Conservation (phyloP, 2,797 vertebrate species). For the Furcifer pardalis region DNA sequence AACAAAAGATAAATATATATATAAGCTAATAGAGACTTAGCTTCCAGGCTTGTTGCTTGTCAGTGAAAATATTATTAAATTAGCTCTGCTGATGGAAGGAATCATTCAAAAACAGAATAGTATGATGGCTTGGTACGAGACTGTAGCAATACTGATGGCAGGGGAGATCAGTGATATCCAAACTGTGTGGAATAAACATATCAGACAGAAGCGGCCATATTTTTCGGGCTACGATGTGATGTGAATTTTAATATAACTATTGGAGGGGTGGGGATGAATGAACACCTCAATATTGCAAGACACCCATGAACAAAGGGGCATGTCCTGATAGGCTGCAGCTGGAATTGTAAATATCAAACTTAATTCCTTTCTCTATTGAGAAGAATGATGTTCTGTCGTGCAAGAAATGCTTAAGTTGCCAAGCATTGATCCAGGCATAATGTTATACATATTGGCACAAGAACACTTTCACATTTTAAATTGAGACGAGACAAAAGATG, state of each 20-base stretch:
- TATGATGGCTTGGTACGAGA: conserved; percentile 67
- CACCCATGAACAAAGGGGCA: conserved; percentile 30
- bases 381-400: conserved; percentile 37
- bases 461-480: conserved; percentile 36
- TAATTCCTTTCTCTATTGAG: conserved; percentile 45
- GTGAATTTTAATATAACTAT: conserved; percentile 70
- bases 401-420: conserved; percentile 19
- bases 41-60: conserved; percentile 56
- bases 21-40: conserved; percentile 71
- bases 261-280: conserved; percentile 41
- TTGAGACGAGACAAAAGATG: conserved; percentile 42
- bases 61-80: conserved; percentile 70
- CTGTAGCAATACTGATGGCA: conserved; percentile 65
- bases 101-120: conserved; percentile 70
- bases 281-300: conserved; percentile 36
- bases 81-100: conserved; percentile 64
- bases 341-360: conserved; percentile 59
- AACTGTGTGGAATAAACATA: conserved; percentile 59
- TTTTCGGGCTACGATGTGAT: conserved; percentile 53
- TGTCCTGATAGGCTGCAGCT: conserved; percentile 32
- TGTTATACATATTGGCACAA: conserved; percentile 49
- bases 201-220: conserved; percentile 56
- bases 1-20: conserved; percentile 56
- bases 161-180: conserved; percentile 59
- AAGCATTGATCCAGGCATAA: conserved; percentile 20